A percentile compares a stretch with the other conserved stretches of the same genome.
These are phyloP conservation scores for Cryptotermes secundus DNA, from an alignment of 1,140 invertebrate species.

Conservation along the genomic window DNA sequence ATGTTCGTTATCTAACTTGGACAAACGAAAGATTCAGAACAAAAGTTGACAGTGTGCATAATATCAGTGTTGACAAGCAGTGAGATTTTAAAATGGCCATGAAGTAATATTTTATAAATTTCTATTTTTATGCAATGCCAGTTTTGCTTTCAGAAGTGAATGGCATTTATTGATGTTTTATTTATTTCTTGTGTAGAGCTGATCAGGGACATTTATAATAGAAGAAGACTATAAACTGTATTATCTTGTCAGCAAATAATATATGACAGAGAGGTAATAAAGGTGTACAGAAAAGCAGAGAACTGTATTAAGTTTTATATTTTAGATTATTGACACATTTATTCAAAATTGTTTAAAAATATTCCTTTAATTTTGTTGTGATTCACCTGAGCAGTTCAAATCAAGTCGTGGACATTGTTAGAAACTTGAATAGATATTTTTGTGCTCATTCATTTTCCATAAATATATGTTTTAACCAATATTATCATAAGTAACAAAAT, in stretches of 20 bases:
- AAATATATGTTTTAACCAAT: neutral
- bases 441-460: neutral
- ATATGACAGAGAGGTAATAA: slow-evolving; percentile 7
- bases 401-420: neutral
- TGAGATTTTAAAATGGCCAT: slow-evolving; percentile 9
- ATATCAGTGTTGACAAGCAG: neutral
- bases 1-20: neutral
- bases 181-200: slow-evolving; percentile 17
- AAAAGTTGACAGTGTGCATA: neutral
- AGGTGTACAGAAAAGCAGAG: neutral
- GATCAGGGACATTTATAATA: neutral
- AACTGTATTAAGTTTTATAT: neutral
- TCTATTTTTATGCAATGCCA: slow-evolving; percentile 19
- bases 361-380: neutral
- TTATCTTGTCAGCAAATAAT: neutral
- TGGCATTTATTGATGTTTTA: slow-evolving; percentile 13
- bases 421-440: neutral
- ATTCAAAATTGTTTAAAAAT: neutral
- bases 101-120: slow-evolving; percentile 13
- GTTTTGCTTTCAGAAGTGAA: slow-evolving; percentile 1
- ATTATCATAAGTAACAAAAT: neutral
- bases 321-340: neutral
- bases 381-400: neutral
- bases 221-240: neutral
- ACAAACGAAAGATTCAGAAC: neutral